Base-by-base conservation (phyloP, 2,888 invertebrate genomes). In the Andricus quercusramuli region DNA sequence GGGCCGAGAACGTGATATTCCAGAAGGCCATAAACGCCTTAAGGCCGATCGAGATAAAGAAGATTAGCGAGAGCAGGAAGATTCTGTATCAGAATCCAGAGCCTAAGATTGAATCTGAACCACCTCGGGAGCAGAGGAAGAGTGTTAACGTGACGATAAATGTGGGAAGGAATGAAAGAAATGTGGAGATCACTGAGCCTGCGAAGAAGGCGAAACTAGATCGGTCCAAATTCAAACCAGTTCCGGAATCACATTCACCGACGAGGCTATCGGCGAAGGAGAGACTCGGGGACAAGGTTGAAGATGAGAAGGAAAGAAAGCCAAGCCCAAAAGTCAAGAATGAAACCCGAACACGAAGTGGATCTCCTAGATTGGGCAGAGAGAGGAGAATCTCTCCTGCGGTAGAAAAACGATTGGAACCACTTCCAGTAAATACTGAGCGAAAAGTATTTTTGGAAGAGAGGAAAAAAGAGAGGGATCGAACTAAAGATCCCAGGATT, bases 1-100 rank as follows among this genome's bases (percentile, higher is more conserved):
- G 97, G 85, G 98, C 98, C 2, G 98, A 98, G 93, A 98, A 98
- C 91, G 98, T 97, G 0, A 96, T 98, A 87, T 97, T 98, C 91
- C 97, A 98, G 65, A 97, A 98, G 92, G 97, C 97, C 0, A 96
- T 97, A 66, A 97, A 96, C 89, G 96, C 97, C 0, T 95, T 97
- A 68, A 94, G 96, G 80, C 96, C 96, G 0, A 95, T 96, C 78
- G 96, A 96, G 93, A 96, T 96, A 77, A 96, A 96, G 89, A 96
- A 96, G 91, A 95, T 96, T 77, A 95, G 95, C 84, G 94, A 94
- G 80, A 96, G 96, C 86, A 94, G 96, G n/a, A 94, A 95, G 20
- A 95, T 96, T 90, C 90, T 96, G 44, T 96, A 96, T 89, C 92
- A 93, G 76, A 93, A 93, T 86, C 92, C 92, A 0, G 92, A 93